Evolutionary conservation across 23 tunicate genomes (phyloP), one percentile per base, ranked within the genome.

Genomic region (Ciona savignyi): DNA sequence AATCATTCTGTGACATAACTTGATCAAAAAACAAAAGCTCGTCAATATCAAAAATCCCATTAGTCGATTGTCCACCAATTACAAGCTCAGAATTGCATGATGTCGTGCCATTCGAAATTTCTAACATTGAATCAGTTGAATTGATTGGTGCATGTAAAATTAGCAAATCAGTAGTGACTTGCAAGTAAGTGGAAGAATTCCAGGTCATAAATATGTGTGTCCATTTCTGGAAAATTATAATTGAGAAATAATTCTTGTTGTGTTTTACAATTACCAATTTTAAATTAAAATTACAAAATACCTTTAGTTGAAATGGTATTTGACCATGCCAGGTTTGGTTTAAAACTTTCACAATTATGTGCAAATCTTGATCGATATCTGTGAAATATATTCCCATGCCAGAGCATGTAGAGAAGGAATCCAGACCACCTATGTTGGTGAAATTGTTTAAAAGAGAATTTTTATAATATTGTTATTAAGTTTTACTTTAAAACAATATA

Each of bases 201-300:
- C 65, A 75, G 19, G 35, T 32, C 30, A 82, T 61, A 62, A 35
- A 32, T 11, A 82, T 67, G 28, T 74, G 66, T 23, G 87, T 82
- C 87, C 87, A 82, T 82, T 82, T 82, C 87, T 82, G 20, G 25
- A 27, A 68, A 9, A 68, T 9, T 9, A 63, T n/a, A 63, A n/a
- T 9, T 63, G 15, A 63, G 15, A 25, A 20, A 63, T n/a, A 4
- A n/a, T 63, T 9, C 26, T n/a, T 63, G 4, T 63, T 23, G 15
- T 63, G 28, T 63, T 49, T 20, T 20, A 11, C 15, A 49, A 49
- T 49, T 15, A 15, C 61, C 15, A 49, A 49, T n/a, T n/a, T n/a
- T n/a, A n/a, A 42, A 42, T 42, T 42, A 6, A 6, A 42, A 42
- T 42, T 42, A 42, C 15, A 42, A 42, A 42, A 42, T 22, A 63